Conservation (phyloP, 2,113 vertebrate species). For the Pelobates fuscus region DNA sequence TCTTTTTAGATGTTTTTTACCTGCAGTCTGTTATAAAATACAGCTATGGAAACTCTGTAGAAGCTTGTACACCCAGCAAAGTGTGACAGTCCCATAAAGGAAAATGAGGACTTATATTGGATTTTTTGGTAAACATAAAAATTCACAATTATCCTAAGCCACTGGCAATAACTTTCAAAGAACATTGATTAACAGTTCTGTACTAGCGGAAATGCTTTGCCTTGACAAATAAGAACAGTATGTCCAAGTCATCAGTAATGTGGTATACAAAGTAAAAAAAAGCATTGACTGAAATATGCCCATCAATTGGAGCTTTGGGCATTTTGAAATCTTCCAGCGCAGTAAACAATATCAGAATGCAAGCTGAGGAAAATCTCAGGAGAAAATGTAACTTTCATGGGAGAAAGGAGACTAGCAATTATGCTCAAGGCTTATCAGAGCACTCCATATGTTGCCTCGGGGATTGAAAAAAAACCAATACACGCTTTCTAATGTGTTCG, state of each 20-base stretch:
- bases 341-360: slow-evolving; percentile 47
- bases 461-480: slow-evolving; percentile 44
- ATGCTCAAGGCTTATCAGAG: slow-evolving; percentile 48
- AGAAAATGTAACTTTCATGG: slow-evolving; percentile 44
- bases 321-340: slow-evolving; percentile 31
- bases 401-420: background rate
- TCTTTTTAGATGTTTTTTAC: too few species aligned
- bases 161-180: slow-evolving; percentile 41
- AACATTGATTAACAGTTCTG: slow-evolving; percentile 29
- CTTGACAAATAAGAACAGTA: slow-evolving; percentile 31
- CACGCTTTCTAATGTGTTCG: slow-evolving; percentile 37
- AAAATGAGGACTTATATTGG: slow-evolving; percentile 1
- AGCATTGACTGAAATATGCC: slow-evolving; percentile 31
- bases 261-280: slow-evolving; percentile 39
- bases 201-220: slow-evolving; percentile 30
- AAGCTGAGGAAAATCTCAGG: slow-evolving; percentile 33
- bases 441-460: background rate
- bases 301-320: slow-evolving; percentile 43
- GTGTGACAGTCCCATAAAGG: slow-evolving; percentile 20
- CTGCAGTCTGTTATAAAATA: too few species aligned
- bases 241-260: slow-evolving; percentile 30
- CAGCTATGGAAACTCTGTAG: too few species aligned
- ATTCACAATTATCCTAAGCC: slow-evolving; percentile 37
- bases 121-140: slow-evolving; percentile 30
- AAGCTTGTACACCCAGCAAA: too few species aligned